Percentiles rank a stretch among this genome's conserved stretches.
Conservation (phyloP, 2,113 vertebrate species). For the Vulpes vulpes region DNA sequence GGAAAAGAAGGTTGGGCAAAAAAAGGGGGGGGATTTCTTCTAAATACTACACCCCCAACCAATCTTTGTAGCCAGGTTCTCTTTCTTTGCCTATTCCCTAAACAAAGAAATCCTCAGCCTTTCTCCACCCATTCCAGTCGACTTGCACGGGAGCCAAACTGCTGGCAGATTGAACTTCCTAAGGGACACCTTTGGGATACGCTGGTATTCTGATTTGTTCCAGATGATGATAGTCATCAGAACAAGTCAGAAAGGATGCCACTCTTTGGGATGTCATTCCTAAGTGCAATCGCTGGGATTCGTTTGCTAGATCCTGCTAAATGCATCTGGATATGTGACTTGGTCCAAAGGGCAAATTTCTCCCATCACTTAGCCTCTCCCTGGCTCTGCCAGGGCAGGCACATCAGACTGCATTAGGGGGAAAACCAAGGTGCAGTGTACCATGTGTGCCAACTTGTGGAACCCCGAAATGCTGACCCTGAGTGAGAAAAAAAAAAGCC, state of each 20-base stretch:
- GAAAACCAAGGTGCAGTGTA: background rate
- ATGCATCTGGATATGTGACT: background rate
- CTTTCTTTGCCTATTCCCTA: background rate
- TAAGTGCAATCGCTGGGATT: background rate
- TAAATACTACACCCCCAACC: background rate
- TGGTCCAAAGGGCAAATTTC: background rate
- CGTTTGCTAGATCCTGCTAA: slow-evolving; percentile 56
- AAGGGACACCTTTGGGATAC: slow-evolving; percentile 33
- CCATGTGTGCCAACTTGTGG: background rate
- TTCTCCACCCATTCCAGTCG: background rate
- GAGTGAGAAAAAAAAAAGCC: background rate
- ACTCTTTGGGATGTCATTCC: slow-evolving; percentile 68
- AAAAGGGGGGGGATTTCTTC: background rate
- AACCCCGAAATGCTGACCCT: slow-evolving; percentile 2
- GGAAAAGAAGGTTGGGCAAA: background rate
- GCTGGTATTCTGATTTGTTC: slow-evolving; percentile 61
- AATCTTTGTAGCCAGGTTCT: background rate
- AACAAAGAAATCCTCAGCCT: slow-evolving; percentile 50
- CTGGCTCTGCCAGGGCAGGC: background rate
- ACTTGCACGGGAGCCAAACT: slow-evolving; percentile 38
- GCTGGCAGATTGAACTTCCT: slow-evolving; percentile 65
- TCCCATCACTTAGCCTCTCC: background rate
- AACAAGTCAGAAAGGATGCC: slow-evolving; percentile 45
- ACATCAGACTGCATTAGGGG: background rate
- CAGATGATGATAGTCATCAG: slow-evolving; percentile 60